These are phyloP conservation scores for Artemia sp. DNA, from an alignment of 2,888 invertebrate species.

Conservation along the genomic window DNA sequence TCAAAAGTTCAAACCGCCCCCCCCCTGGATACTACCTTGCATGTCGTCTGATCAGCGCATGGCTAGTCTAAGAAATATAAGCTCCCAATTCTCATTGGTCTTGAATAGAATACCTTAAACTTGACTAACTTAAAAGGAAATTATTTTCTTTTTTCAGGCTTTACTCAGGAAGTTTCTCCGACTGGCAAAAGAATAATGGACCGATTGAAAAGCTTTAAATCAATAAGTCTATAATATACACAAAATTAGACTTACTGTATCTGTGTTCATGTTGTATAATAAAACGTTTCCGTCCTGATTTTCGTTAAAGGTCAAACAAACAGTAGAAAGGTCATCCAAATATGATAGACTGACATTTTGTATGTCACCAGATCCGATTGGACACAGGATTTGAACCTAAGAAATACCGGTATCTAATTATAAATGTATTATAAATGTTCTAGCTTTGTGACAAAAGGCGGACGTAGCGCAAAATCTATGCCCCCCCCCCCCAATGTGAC, in stretches of 20 bases:
- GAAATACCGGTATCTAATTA: not conserved
- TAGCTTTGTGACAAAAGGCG: no score
- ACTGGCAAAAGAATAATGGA: conserved; percentile 27
- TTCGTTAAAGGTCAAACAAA: not conserved
- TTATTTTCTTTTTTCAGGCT: conserved; percentile 23
- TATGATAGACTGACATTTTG: not conserved
- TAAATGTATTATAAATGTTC: no score
- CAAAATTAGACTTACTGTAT: not conserved
- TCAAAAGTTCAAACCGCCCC: no score
- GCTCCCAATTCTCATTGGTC: no score
- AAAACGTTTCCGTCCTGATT: conserved; percentile 1
- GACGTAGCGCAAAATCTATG: no score
- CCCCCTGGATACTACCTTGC: no score
- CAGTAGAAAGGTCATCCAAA: not conserved
- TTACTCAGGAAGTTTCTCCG: conserved; percentile 27
- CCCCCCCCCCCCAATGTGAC: no score
- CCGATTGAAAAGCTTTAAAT: conserved; percentile 23
- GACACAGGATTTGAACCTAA: not conserved
- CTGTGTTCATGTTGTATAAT: conserved; percentile 4
- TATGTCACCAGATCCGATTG: not conserved
- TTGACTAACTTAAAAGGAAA: not conserved
- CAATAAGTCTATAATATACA: not conserved
- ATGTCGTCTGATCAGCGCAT: no score
- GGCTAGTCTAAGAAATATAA: no score
- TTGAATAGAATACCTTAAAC: no score